Conservation (phyloP, 2,113 vertebrate genomes). For the Phaetusa simplex region DNA sequence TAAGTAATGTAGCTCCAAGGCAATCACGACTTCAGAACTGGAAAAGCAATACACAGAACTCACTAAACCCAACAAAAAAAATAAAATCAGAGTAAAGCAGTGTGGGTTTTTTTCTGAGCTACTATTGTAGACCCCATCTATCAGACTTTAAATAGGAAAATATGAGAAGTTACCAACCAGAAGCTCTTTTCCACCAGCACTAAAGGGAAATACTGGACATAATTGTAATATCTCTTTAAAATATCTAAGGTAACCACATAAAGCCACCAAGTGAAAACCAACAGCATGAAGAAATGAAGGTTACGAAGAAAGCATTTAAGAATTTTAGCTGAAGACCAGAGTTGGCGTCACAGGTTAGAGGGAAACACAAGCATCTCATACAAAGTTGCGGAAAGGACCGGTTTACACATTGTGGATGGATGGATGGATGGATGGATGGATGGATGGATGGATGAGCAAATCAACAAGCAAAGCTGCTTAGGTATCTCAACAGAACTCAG, state of each 20-base stretch:
- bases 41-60: background rate
- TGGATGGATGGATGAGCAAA: background rate
- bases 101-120: rapidly evolving
- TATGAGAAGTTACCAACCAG: background rate
- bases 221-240: background rate
- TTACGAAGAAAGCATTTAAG: background rate
- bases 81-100: background rate
- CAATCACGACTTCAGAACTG: background rate
- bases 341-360: background rate
- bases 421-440: background rate
- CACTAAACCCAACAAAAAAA: background rate
- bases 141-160: background rate
- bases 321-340: background rate
- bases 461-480: background rate
- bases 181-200: background rate
- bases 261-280: background rate
- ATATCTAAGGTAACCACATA: background rate
- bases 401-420: background rate
- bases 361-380: background rate
- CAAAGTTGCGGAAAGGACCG: background rate
- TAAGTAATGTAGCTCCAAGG: background rate
- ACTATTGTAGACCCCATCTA: background rate
- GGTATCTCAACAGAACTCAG: background rate
- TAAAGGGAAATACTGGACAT: background rate
- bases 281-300: background rate